Conservation (phyloP, 2,888 invertebrate species). For the Drosophila pegasa region DNA sequence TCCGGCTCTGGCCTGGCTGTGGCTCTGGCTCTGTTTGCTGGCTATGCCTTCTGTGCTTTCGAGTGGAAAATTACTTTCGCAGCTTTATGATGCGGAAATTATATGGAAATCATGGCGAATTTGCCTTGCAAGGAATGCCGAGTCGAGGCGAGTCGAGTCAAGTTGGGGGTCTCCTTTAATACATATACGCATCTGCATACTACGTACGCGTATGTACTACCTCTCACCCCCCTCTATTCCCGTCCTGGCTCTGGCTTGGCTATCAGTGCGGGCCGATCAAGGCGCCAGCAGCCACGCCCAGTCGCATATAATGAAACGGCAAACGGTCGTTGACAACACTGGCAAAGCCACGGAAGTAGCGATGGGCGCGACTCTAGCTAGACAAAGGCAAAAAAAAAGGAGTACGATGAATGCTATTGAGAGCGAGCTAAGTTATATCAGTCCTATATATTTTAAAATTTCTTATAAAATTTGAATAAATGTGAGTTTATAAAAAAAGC, state of each 20-base stretch:
- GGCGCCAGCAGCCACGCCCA: conserved; percentile 68
- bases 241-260: conserved; percentile 24
- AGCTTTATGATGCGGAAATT: conserved; percentile 84
- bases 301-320: conserved; percentile 77
- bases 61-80: conserved; percentile 84
- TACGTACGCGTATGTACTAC: conserved; percentile 36
- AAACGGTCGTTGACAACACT: conserved; percentile 63
- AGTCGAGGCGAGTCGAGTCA: conserved; percentile 15
- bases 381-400: not conserved
- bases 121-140: conserved; percentile 76
- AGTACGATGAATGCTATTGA: no score
- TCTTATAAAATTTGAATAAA: no score
- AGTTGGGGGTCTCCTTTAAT: conserved; percentile 37
- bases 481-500: no score
- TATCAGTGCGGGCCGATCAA: conserved; percentile 72
- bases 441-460: no score
- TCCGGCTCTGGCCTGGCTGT: not conserved
- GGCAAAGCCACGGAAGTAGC: conserved; percentile 15
- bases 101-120: conserved; percentile 84
- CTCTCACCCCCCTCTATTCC: not conserved
- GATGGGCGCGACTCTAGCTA: not conserved
- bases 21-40: conserved; percentile 17
- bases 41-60: conserved; percentile 73
- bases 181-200: conserved; percentile 49
- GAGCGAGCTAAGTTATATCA: no score